Base-by-base conservation (phyloP, 2,797 vertebrate genomes). In the Lophotriccus pileatus region DNA sequence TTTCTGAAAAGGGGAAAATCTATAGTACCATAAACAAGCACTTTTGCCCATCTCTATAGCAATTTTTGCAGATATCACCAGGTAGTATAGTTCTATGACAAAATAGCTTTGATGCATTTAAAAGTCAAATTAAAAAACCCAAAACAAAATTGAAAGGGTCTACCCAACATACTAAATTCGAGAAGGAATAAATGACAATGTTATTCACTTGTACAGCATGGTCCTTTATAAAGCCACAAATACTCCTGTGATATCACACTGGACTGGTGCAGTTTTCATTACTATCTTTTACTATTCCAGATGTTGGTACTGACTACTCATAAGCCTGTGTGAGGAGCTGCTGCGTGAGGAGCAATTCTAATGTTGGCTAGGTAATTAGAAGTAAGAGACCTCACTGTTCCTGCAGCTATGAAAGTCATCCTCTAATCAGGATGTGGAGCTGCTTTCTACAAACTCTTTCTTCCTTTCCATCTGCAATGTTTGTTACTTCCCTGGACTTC, bases 211-310 rank as follows among this genome's bases (percentile, higher is more conserved):
- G 28, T 14, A 41, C 36, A 73, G 7, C 14, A 32, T 14, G 14
- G 15, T 69, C 59, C 8, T 81, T 84, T 87, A 46, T 72, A 69
- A 87, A 94, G 32, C n/a, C 22, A 60, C 17, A 73, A 39, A 79
- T 50, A 56, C 11, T 8, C n/a, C 24, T 68, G 4, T 72, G 64
- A 36, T 62, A 39, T 59, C 59, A 37, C 43, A 39, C 27, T 59
- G 27, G n/a, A 23, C 1, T 0, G 0, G 12, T 75, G 34, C 36
- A 53, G 14, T 24, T 79, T 52, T 73, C 47, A 24, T 18, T 8
- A 17, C 17, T 15, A 0, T 23, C 6, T 73, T 75, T 89, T 86
- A 25, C 30, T 75, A 2, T 37, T 46, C 36, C 15, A 6, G 10
- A 2, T 36, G 4, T 25, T 64, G 36, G 32, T 49, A 30, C 14